A percentile compares a stretch with the other conserved stretches of the same genome.
Conservation (phyloP, 2,888 invertebrate genomes). For the Noctua comes region DNA sequence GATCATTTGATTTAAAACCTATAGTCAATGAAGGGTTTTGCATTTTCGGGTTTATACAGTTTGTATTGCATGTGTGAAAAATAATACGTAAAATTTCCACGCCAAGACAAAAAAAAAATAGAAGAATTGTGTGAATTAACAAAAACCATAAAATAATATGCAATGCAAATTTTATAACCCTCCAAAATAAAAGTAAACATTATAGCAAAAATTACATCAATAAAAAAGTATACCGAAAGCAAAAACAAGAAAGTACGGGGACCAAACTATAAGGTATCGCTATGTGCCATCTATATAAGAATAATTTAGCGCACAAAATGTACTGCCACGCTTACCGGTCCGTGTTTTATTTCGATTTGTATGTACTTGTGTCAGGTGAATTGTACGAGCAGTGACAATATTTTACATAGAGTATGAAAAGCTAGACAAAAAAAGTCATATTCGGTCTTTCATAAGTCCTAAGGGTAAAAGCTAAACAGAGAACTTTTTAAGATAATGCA, state of each 20-base stretch:
- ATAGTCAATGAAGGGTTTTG: conserved; percentile 1
- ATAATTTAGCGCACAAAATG: conserved; percentile 65
- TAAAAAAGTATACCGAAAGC: conserved; percentile 52
- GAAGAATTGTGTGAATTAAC: not conserved
- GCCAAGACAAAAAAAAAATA: not conserved
- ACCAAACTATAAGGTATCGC: conserved; percentile 79
- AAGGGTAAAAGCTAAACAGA: not conserved
- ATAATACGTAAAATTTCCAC: not conserved
- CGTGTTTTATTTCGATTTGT: conserved; percentile 49
- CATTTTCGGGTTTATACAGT: conserved; percentile 33
- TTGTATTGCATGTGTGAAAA: conserved; percentile 9
- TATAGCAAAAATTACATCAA: conserved; percentile 9
- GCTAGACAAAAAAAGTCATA: not conserved
- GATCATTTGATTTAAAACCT: conserved; percentile 21
- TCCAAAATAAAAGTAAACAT: conserved; percentile 18
- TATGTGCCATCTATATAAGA: conserved; percentile 83
- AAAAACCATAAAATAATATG: not conserved
- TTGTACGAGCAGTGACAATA: conserved; percentile 35
- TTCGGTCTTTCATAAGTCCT: not conserved
- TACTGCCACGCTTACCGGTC: conserved; percentile 48
- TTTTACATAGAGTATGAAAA: conserved; percentile 37
- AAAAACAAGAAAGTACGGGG: conserved; percentile 79
- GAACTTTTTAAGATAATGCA: not conserved
- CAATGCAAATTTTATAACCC: conserved; percentile 13
- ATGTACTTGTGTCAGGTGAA: conserved; percentile 39